Conservation (phyloP, 2,113 vertebrate genomes). For the Perccottus glenii region DNA sequence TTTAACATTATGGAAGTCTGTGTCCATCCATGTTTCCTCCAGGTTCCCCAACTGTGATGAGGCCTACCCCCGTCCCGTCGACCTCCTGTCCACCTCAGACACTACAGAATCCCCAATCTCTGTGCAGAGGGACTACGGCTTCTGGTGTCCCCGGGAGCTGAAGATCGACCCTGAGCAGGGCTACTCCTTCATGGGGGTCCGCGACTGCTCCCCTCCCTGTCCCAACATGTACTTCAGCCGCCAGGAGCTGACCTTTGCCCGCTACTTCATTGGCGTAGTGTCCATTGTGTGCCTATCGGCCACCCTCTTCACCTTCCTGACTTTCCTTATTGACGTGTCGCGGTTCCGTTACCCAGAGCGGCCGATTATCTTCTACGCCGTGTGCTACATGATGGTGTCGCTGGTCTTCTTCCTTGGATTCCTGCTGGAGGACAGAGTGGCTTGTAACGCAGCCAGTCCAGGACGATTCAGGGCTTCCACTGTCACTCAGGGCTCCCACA, state of each 20-base stretch:
- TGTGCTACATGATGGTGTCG: slow-evolving; percentile 99
- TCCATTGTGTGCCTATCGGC: slow-evolving; percentile 97
- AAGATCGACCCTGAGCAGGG: slow-evolving; percentile 92
- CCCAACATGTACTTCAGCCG: slow-evolving; percentile 96
- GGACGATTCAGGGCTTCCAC: slow-evolving; percentile 89
- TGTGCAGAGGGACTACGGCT: slow-evolving; percentile 94
- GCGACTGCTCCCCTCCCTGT: slow-evolving; percentile 95
- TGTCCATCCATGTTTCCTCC: background rate
- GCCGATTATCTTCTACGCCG: slow-evolving; percentile 97
- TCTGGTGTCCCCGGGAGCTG: slow-evolving; percentile 95
- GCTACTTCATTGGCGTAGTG: slow-evolving; percentile 96
- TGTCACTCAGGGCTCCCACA: slow-evolving; percentile 95
- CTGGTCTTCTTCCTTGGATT: slow-evolving; percentile 97
- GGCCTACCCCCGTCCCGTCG: slow-evolving; percentile 88
- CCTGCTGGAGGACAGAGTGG: slow-evolving; percentile 90
- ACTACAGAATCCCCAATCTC: slow-evolving; percentile 82
- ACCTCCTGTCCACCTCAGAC: slow-evolving; percentile 84
- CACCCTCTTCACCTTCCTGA: slow-evolving; percentile 96
- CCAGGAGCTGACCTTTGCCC: slow-evolving; percentile 91
- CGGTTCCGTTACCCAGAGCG: slow-evolving; percentile 97
- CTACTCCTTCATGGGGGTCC: slow-evolving; percentile 92
- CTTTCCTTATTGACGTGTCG: slow-evolving; percentile 95
- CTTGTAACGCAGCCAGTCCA: slow-evolving; percentile 89
- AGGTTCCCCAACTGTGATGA: slow-evolving; percentile 97
- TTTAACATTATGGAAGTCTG: background rate